These are phyloP conservation scores for Charanyca ferruginea DNA, from an alignment of 2,888 invertebrate species.

Conservation along the genomic window DNA sequence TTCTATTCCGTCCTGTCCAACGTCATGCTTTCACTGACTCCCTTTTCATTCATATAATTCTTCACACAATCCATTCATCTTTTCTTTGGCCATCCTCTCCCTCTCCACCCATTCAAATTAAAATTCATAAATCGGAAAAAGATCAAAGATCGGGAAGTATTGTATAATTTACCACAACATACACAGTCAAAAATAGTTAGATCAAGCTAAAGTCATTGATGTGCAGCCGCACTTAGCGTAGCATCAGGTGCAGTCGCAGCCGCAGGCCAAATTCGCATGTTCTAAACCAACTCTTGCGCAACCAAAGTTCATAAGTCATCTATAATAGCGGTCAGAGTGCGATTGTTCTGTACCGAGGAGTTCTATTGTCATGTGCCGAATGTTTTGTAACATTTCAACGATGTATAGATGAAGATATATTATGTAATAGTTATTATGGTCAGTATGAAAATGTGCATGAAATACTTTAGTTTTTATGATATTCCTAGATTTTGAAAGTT, in stretches of 20 bases:
- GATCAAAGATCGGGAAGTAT: no score
- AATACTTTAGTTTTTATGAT: conserved; percentile 11
- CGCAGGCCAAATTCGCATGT: conserved; percentile 1
- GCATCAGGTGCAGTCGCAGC: neutral
- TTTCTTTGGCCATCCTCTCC: no score
- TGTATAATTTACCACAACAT: no score
- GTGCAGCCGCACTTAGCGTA: neutral
- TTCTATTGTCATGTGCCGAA: conserved; percentile 24
- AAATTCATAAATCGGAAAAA: no score
- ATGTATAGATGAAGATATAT: neutral
- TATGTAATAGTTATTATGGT: conserved; percentile 10
- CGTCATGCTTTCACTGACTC: no score
- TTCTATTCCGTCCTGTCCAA: no score
- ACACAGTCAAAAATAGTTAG: neutral
- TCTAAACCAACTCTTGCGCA: conserved; percentile 41
- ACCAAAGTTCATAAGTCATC: conserved; percentile 49
- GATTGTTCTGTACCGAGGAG: conserved; percentile 31
- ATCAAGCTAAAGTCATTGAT: no score
- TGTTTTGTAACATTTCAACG: conserved; percentile 23
- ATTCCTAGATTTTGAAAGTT: conserved; percentile 10
- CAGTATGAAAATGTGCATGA: neutral
- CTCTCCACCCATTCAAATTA: no score
- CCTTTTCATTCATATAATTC: no score
- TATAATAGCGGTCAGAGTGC: conserved; percentile 31
- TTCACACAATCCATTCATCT: no score